These are phyloP conservation scores for Numenius phaeopus DNA, from an alignment of 2,797 vertebrate species.

Conservation along the genomic window DNA sequence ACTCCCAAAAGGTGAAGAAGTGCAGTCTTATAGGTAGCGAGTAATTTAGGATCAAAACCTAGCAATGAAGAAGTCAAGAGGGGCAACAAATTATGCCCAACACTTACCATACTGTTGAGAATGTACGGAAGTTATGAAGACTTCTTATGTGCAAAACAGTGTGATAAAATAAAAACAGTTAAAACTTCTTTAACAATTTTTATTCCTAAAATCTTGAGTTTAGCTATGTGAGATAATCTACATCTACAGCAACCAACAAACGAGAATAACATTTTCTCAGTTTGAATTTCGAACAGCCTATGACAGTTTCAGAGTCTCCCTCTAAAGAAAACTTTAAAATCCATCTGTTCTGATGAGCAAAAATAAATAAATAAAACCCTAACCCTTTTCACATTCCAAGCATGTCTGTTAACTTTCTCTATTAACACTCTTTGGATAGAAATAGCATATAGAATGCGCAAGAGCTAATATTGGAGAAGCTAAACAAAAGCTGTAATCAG, in stretches of 20 bases:
- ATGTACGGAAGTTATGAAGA: background rate
- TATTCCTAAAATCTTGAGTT: background rate
- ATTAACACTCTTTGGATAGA: slow-evolving; percentile 41
- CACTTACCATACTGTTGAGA: background rate
- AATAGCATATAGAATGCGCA: slow-evolving; percentile 10
- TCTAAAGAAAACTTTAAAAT: slow-evolving; percentile 11
- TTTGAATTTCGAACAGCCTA: background rate
- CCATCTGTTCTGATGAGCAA: slow-evolving; percentile 30
- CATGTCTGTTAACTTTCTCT: slow-evolving; percentile 51
- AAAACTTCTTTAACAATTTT: background rate
- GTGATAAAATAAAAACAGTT: background rate
- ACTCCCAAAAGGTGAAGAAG: background rate
- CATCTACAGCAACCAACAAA: background rate
- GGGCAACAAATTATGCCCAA: background rate
- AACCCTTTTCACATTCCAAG: slow-evolving; percentile 39
- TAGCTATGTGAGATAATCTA: background rate
- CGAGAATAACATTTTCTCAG: background rate
- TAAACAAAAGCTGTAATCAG: slow-evolving; percentile 68
- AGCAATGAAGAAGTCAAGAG: background rate
- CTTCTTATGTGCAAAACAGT: background rate
- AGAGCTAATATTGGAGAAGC: slow-evolving; percentile 49
- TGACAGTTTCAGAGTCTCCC: background rate
- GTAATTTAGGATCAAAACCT: background rate
- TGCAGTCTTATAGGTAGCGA: background rate
- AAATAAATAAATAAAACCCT: background rate